phyloP scores from a whole-genome alignment of 1,140 invertebrate species.

The Nixonia krombeini region DNA sequence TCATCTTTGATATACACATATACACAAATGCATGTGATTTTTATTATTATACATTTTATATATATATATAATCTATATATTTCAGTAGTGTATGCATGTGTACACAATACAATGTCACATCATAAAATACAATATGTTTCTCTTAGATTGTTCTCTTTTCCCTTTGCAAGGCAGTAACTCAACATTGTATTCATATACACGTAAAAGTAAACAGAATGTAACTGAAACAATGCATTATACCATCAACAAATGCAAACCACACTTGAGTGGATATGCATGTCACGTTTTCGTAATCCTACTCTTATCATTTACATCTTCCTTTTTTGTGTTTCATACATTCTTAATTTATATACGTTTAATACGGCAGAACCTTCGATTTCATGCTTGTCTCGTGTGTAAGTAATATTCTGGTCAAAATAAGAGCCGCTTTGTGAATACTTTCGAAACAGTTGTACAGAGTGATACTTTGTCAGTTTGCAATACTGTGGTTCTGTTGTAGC shows the following conservation, averaged over 20 bases:
- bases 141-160: constrained; percentile 35
- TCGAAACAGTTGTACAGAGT: too few species aligned
- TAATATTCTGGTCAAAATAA: too few species aligned
- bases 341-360: not conserved
- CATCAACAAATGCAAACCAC: constrained; percentile 32
- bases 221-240: constrained; percentile 32
- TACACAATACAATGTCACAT: constrained; percentile 57
- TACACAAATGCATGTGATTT: constrained; percentile 49
- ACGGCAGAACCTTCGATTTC: not conserved
- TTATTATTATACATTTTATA: constrained; percentile 51
- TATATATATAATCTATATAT: constrained; percentile 54
- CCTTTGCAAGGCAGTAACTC: constrained; percentile 28
- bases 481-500: too few species aligned
- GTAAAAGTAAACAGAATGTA: constrained; percentile 32
- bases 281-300: constrained; percentile 9
- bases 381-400: not conserved
- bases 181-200: constrained; percentile 34
- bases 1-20: constrained; percentile 50
- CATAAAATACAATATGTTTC: constrained; percentile 53
- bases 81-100: constrained; percentile 45
- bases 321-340: constrained; percentile 2
- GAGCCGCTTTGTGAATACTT: too few species aligned
- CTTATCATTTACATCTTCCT: constrained; percentile 4
- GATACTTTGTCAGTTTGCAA: too few species aligned
- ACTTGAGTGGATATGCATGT: constrained; percentile 1